Conservation (phyloP, 2,888 invertebrate genomes). For the Syrphus vitripennis region DNA sequence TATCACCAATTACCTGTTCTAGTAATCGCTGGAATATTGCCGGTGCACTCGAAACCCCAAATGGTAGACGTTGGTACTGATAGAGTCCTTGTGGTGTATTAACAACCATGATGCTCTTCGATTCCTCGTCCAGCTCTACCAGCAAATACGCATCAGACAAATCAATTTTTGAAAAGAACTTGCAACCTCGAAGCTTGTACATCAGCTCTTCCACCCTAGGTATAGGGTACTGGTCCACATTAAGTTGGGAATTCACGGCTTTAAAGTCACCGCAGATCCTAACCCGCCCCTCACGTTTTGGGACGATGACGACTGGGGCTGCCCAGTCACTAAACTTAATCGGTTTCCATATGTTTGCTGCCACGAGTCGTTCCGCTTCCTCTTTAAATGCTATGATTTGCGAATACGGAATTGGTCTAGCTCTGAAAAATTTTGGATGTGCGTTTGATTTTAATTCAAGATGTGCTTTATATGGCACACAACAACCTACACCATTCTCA, state of each 20-base stretch:
- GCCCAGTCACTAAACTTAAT: constrained; percentile 23
- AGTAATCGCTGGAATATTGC: constrained; percentile 52
- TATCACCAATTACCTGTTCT: constrained; percentile 38
- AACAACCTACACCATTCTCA: constrained; percentile 6
- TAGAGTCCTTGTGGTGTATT: constrained; percentile 22
- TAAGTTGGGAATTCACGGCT: constrained; percentile 26
- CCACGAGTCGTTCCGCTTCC: constrained; percentile 1
- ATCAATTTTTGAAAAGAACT: constrained; percentile 25
- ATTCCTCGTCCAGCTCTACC: background rate
- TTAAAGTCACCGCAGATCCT: constrained; percentile 48
- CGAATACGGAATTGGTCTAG: background rate
- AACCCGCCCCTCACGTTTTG: constrained; percentile 1
- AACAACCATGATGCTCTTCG: background rate
- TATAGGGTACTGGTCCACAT: background rate
- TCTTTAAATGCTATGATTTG: constrained; percentile 6
- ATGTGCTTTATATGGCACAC: background rate
- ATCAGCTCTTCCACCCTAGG: constrained; percentile 14
- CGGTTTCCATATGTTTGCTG: constrained; percentile 19
- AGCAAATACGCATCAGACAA: background rate
- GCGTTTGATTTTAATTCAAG: constrained; percentile 5
- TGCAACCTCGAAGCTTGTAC: background rate
- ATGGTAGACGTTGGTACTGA: constrained; percentile 54
- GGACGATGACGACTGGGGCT: constrained; percentile 21
- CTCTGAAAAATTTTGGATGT: background rate
- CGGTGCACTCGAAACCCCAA: constrained; percentile 54